Evolutionary conservation across 1,140 invertebrate genomes (phyloP), one percentile per base, ranked within the genome.

Genomic region (Drosophila albomicans): DNA sequence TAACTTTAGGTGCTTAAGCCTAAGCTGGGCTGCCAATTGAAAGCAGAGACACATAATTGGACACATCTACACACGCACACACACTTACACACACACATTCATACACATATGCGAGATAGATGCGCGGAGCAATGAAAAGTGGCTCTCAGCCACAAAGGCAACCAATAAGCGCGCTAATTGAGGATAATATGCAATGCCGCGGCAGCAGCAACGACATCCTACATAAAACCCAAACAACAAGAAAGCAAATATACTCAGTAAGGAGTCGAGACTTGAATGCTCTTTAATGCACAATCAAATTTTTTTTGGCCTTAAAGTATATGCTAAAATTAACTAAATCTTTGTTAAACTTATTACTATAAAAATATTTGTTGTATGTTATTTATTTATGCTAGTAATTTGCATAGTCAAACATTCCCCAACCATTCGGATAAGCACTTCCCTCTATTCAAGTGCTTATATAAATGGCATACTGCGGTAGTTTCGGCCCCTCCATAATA

Each of bases 111-210:
- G 28, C 32, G 16, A 35, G 2, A 46, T 7, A 54, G 20, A 56
- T 45, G 35, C 5, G 52, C 28, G 54, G 2, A n/a, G 62, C 63
- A 16, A 56, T 45, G 45, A 66, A 69, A 68, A 62, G 64, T 51
- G 46, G 56, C 49, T 61, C 57, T 46, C 41, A 67, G 48, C 64
- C 64, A 46, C 41, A 46, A 32, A 69, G 45, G 74, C 84, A 75
- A 87, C 79, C 82, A 87, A 87, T 88, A 80, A 84, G 84, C 80
- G 73, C 82, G 80, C 82, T 87, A 87, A 87, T 87, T 87, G 82
- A 80, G 82, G 82, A 87, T 87, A 87, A 87, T 87, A 84, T 67
- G 59, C 45, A 58, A 49, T 58, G 35, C 58, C 16, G 63, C 48
- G 38, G 46, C 38, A 73, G 63, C 54, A 62, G 5, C 52, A 56